Conservation (phyloP, 1,140 invertebrate species). For the Heliconius eleuchia region DNA sequence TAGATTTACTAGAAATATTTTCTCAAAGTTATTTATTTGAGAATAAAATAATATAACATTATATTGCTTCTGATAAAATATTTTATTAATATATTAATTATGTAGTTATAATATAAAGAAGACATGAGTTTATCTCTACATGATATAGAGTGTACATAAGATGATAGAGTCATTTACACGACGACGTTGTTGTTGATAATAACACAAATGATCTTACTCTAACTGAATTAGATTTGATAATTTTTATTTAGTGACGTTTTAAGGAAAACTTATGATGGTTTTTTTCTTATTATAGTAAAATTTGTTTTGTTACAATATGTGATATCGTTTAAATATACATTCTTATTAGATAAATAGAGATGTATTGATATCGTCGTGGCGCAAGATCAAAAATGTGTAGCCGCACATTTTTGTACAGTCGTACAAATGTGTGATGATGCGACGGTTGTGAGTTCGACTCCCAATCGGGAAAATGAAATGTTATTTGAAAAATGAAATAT, state of each 20-base stretch:
- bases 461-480: too few relatives aligned
- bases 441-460: too few relatives aligned
- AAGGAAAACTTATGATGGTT: background rate
- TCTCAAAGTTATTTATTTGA: background rate
- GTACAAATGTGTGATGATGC: too few relatives aligned
- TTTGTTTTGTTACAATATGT: background rate
- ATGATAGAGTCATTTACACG: constrained; percentile 8
- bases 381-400: too few relatives aligned
- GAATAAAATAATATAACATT: background rate
- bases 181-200: background rate
- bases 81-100: background rate
- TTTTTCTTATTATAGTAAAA: background rate
- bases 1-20: background rate
- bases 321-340: background rate
- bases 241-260: background rate
- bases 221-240: background rate
- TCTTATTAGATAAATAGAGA: background rate
- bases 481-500: too few relatives aligned
- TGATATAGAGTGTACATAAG: background rate
- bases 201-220: background rate
- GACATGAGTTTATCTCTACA: background rate
- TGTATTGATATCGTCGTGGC: too few relatives aligned
- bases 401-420: too few relatives aligned
- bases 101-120: background rate
- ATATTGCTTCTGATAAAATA: background rate